Base-by-base conservation (phyloP, 2,888 invertebrate genomes). In the Synergus gifuensis region DNA sequence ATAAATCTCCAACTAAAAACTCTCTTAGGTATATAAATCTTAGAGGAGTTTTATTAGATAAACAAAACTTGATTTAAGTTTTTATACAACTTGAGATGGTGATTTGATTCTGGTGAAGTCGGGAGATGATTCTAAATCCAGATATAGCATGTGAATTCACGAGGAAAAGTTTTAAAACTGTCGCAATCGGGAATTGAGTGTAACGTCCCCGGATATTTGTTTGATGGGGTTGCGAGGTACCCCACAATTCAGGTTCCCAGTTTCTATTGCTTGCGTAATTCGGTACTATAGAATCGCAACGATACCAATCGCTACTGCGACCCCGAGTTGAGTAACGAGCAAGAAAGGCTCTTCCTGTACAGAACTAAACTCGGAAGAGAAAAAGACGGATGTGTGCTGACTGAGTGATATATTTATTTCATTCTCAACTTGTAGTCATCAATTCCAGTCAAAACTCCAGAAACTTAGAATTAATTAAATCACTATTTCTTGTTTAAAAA, bases 151-250 rank as follows among this genome's bases (percentile, higher is more conserved):
- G 18, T 40, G 66, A 66, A 44, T 66, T 66, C n/a, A 42, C 9
- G n/a, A 54, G 16, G 22, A 16, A 22, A 73, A 73, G 49, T n/a
- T 36, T 49, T n/a, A 73, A 73, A 49, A 73, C 81, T 81, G 83
- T 79, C 77, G 83, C 85, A 86, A 87, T 87, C 81, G 78, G 79
- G 86, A 85, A 82, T 84, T 79, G 83, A 81, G 83, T 73, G 82
- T 79, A 81, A 67, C 67, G 79, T 78, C 63, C 77, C 82, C 11
- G 28, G 73, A 73, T 73, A 36, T 73, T 12, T 73, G 54, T 73
- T 73, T 49, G 58, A 78, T 76, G 78, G 76, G 78, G 79, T 73
- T 76, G 78, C 81, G 76, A 83, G 40, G 78, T 79, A 67, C 79
- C 66, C 76, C 76, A 62, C 66, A 76, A 77, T 78, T 79, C 80